Conservation (phyloP, 2,113 vertebrate species). For the Microtus oregoni region DNA sequence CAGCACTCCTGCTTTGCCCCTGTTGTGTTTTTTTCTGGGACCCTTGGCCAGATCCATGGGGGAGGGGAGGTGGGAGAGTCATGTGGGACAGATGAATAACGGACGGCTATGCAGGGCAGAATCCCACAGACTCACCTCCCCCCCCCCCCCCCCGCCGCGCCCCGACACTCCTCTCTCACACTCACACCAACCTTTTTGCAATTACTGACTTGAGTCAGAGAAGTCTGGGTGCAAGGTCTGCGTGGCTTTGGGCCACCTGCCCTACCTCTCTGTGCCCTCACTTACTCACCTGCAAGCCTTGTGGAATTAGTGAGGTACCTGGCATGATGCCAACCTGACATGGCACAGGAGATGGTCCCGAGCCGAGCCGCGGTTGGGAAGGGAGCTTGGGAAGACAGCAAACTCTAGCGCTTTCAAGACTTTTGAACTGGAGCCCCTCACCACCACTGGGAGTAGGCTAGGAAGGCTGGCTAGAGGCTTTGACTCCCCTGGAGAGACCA, state of each 20-base stretch:
- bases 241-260: not conserved
- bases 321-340: not conserved
- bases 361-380: not conserved
- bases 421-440: not conserved
- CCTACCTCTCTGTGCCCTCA: not conserved
- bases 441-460: not conserved
- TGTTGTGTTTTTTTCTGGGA: not conserved
- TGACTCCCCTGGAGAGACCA: not conserved
- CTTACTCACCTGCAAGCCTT: not conserved
- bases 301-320: not conserved
- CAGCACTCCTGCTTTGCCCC: not conserved
- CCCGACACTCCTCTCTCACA: not conserved
- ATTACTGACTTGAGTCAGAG: not conserved
- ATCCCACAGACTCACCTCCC: not conserved
- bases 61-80: too few species aligned
- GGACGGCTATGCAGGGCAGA: not conserved
- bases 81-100: not conserved
- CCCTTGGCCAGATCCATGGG: not conserved
- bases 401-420: not conserved
- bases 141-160: rapidly evolving
- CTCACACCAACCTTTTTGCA: not conserved
- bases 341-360: not conserved
- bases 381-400: not conserved
- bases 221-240: not conserved
- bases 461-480: not conserved